Conservation (phyloP, 2,113 vertebrate species). For the Crocuta crocuta region DNA sequence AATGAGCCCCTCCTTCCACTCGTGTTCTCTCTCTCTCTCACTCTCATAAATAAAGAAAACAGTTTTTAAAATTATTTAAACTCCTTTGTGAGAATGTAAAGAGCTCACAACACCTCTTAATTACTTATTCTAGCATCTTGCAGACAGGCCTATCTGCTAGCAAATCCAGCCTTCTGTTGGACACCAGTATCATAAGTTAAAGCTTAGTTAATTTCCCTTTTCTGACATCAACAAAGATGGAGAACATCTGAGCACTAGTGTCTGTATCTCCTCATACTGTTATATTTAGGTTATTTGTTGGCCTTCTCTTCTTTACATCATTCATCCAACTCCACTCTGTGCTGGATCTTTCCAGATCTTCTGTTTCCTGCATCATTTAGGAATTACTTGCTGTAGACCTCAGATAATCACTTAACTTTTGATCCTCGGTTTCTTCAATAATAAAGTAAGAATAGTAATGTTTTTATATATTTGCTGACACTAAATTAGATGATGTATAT, state of each 20-base stretch:
- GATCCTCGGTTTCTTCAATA: background rate
- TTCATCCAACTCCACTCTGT: background rate
- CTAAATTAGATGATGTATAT: background rate
- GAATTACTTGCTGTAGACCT: background rate
- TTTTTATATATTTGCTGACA: background rate
- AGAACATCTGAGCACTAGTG: background rate
- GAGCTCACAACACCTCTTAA: background rate
- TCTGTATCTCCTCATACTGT: background rate
- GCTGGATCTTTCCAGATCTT: background rate
- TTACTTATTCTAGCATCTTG: background rate
- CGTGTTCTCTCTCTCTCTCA: too few species aligned
- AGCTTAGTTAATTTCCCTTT: background rate
- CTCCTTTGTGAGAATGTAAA: background rate
- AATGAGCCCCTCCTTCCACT: too few species aligned
- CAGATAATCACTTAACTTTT: background rate
- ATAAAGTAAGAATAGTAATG: background rate
- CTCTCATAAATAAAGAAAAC: too few species aligned
- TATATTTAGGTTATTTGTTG: background rate
- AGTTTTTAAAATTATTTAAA: background rate
- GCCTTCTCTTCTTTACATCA: background rate
- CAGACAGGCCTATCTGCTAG: background rate
- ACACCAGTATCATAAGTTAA: background rate
- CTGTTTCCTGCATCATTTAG: background rate
- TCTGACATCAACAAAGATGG: background rate
- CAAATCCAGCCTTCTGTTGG: background rate